Percentiles rank a stretch among this genome's conserved stretches.
phyloP scores from a whole-genome alignment of 2,113 vertebrate genomes.

The Misgurnus anguillicaudatus region DNA sequence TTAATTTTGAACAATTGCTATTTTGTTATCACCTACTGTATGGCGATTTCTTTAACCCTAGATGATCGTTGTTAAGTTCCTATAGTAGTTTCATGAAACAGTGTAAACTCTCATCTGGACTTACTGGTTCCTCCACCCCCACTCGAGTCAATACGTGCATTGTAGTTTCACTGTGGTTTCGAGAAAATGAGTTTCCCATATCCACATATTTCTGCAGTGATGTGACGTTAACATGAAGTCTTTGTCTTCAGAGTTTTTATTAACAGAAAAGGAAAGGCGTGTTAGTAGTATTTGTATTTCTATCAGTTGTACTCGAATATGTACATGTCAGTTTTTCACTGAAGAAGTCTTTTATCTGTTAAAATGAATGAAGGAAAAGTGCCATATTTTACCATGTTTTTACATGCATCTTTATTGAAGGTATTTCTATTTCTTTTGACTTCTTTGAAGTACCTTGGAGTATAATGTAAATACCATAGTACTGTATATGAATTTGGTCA shows the following conservation, averaged over 20 bases:
- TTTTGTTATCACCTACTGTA: no score
- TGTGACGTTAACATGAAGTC: not conserved
- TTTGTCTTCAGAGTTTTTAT: not conserved
- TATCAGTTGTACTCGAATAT: not conserved
- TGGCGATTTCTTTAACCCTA: no score
- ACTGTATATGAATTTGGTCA: no score
- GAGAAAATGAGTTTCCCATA: constrained; percentile 62
- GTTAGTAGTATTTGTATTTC: not conserved
- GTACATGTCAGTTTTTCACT: not conserved
- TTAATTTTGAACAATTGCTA: no score
- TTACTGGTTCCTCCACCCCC: constrained; percentile 74
- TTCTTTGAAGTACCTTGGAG: no score
- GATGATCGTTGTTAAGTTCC: not conserved
- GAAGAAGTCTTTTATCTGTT: no score
- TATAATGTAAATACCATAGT: no score
- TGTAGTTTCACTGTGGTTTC: constrained; percentile 72
- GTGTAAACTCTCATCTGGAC: constrained; percentile 51
- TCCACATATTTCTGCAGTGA: constrained; percentile 31
- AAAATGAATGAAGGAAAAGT: no score
- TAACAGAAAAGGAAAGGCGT: not conserved
- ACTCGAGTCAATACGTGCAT: constrained; percentile 67
- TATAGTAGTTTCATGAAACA: not conserved
- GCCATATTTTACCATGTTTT: no score
- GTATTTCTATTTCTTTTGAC: no score
- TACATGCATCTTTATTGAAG: no score